Conservation (phyloP, 2,113 vertebrate species). For the Hylia prasina region DNA sequence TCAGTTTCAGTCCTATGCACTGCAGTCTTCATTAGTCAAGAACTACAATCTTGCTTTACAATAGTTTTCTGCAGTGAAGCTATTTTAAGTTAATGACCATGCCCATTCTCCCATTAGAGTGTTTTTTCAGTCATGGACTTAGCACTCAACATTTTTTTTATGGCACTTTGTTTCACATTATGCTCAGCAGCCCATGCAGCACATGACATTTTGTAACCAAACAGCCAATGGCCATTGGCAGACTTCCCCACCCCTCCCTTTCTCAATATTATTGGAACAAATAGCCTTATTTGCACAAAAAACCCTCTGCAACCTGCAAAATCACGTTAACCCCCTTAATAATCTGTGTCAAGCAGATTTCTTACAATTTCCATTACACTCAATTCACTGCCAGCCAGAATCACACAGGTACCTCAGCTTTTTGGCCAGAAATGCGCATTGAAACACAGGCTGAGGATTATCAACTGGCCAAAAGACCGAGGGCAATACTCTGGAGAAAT, state of each 20-base stretch:
- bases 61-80: conserved; percentile 44
- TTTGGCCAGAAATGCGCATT: not conserved
- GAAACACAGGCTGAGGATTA: not conserved
- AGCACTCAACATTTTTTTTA: conserved; percentile 68
- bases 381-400: not conserved
- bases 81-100: conserved; percentile 68
- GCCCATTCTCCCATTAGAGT: conserved; percentile 62
- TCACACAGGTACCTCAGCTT: not conserved
- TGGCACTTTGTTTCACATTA: conserved; percentile 76
- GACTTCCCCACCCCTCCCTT: not conserved
- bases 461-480: not conserved
- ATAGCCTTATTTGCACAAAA: conserved; percentile 3
- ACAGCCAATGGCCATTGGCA: conserved; percentile 29
- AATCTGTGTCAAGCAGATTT: not conserved
- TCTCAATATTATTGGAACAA: conserved; percentile 6
- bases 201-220: conserved; percentile 56
- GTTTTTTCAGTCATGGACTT: conserved; percentile 67
- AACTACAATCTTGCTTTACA: conserved; percentile 6
- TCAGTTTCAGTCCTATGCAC: not conserved
- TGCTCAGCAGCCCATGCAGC: conserved; percentile 73
- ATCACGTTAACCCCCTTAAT: not conserved
- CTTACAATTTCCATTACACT: not conserved
- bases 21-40: conserved; percentile 27
- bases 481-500: not conserved
- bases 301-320: not conserved